Percentiles rank a stretch among this genome's conserved stretches.
Evolutionary conservation across 2,888 invertebrate genomes (phyloP).

Genomic region (Heteropelma amictum): DNA sequence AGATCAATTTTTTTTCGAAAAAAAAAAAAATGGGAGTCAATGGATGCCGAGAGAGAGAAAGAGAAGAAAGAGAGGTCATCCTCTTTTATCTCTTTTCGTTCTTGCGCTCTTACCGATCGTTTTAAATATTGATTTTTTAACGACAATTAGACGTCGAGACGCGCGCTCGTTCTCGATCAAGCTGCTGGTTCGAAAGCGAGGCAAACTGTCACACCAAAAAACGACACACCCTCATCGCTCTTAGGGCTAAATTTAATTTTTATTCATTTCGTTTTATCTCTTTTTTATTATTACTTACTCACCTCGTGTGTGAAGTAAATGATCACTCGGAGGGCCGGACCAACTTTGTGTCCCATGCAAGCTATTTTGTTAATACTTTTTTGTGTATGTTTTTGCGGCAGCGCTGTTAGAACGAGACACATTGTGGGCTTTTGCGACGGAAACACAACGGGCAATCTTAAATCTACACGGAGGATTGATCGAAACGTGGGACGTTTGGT

Average conservation of each 20-base stretch:
- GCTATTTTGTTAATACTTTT: constrained; percentile 15
- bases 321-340: constrained; percentile 49
- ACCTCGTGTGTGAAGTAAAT: constrained; percentile 43
- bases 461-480: no score
- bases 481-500: no score
- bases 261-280: background rate
- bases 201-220: constrained; percentile 18
- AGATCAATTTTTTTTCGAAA: background rate
- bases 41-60: background rate
- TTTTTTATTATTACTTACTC: constrained; percentile 41
- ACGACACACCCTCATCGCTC: constrained; percentile 21
- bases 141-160: constrained; percentile 2
- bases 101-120: constrained; percentile 4
- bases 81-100: background rate
- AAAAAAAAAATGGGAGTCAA: background rate
- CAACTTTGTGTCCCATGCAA: constrained; percentile 59
- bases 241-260: constrained; percentile 3
- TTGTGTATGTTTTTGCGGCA: no score
- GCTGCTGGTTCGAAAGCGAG: no score
- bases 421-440: no score
- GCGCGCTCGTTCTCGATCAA: no score
- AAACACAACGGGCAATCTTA: no score
- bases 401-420: no score
- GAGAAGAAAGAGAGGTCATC: background rate
- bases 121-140: constrained; percentile 22